Evolutionary conservation across 2,113 vertebrate species (phyloP).

Genomic region (Cervus canadensis): DNA sequence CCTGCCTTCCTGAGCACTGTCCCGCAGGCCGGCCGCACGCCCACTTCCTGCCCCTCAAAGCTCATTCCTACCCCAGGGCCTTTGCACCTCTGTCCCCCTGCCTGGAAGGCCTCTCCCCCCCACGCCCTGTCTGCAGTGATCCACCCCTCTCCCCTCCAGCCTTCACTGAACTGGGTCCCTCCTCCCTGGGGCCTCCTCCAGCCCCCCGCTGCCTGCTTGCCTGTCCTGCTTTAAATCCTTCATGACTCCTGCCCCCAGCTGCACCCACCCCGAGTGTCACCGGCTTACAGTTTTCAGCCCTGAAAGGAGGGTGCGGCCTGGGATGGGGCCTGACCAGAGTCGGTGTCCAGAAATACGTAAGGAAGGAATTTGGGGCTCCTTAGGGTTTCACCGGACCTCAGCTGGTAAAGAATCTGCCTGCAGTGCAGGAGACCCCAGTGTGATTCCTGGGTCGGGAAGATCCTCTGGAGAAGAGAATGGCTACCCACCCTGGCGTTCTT

Average conservation of each 20-base stretch:
- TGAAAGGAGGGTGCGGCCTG: not conserved
- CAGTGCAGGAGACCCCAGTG: not conserved
- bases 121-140: rapidly evolving
- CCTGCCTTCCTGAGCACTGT: not conserved
- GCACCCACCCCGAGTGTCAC: rapidly evolving
- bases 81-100: not conserved
- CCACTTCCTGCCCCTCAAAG: not conserved
- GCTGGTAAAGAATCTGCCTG: not conserved
- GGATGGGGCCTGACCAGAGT: not conserved
- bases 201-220: rapidly evolving
- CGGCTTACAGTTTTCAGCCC: not conserved
- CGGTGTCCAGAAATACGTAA: not conserved
- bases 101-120: not conserved
- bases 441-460: not conserved
- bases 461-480: not conserved
- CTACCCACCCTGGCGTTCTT: not conserved
- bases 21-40: rapidly evolving
- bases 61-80: not conserved
- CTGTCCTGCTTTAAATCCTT: not conserved
- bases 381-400: not conserved
- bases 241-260: not conserved
- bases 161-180: not conserved
- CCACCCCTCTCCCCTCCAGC: not conserved
- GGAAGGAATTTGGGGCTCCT: not conserved
- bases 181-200: rapidly evolving